Conservation (phyloP, 2,113 vertebrate genomes). For the Catharus minimus region DNA sequence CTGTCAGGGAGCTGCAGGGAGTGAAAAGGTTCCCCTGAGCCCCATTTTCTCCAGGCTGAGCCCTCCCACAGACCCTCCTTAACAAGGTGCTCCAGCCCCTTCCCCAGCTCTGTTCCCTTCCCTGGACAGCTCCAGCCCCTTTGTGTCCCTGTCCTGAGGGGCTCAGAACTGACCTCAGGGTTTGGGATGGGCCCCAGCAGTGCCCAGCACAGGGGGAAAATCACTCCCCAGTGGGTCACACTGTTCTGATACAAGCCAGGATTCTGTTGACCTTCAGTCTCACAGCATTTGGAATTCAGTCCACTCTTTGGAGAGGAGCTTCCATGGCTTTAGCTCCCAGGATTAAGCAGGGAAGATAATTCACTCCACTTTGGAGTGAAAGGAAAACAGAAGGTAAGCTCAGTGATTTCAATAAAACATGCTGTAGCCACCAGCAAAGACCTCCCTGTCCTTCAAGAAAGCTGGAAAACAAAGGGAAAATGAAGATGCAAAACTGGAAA, state of each 20-base stretch:
- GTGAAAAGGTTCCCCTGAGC: neutral
- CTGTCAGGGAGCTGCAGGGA: neutral
- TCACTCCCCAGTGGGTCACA: neutral
- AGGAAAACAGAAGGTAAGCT: neutral
- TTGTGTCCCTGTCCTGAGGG: neutral
- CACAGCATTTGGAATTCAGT: neutral
- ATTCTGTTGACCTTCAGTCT: neutral
- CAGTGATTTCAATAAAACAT: neutral
- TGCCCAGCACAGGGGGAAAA: neutral
- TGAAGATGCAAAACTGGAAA: neutral
- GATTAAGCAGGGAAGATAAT: neutral
- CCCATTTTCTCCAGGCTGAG: neutral
- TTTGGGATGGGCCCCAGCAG: neutral
- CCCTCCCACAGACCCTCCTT: neutral
- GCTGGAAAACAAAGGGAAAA: neutral
- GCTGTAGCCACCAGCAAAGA: neutral
- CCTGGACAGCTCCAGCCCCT: neutral
- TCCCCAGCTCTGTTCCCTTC: neutral
- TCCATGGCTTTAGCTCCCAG: neutral
- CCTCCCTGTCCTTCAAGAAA: neutral
- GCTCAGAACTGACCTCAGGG: neutral
- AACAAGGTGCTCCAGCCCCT: neutral
- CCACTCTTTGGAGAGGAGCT: accelerated
- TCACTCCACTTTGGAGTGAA: neutral
- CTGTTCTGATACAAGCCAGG: neutral